Evolutionary conservation across 2,113 vertebrate genomes (phyloP).

Genomic region (Centropus bengalensis): DNA sequence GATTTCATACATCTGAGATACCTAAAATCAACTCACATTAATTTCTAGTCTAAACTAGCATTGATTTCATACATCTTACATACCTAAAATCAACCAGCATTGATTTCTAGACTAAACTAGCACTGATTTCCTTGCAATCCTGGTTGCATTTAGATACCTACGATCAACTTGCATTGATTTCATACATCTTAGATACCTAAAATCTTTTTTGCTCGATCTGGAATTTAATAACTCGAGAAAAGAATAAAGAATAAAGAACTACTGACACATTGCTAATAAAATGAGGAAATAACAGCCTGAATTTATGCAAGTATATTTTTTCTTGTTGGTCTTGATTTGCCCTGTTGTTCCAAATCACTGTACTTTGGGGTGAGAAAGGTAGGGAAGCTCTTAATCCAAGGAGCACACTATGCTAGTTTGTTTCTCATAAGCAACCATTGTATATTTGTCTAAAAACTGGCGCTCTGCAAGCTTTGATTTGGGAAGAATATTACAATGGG

Average conservation of each 20-base stretch:
- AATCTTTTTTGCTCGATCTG: background rate
- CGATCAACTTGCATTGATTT: background rate
- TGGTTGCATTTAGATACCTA: too few species aligned
- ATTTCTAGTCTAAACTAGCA: background rate
- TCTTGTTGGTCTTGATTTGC: conserved; percentile 1
- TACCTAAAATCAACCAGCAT: background rate
- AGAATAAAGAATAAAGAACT: background rate
- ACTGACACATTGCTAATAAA: background rate
- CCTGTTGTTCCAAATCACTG: background rate
- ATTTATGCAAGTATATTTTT: background rate
- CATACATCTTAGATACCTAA: background rate
- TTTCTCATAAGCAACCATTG: background rate
- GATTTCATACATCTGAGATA: background rate
- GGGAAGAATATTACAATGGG: background rate
- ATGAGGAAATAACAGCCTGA: background rate
- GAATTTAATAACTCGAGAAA: background rate
- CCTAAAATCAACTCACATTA: background rate
- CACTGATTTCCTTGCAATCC: too few species aligned
- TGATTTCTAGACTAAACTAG: background rate
- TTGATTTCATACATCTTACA: background rate
- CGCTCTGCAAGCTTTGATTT: background rate
- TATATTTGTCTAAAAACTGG: background rate
- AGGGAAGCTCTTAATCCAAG: background rate
- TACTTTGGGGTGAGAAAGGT: background rate
- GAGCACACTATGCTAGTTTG: background rate